These are phyloP conservation scores for Autographa gamma DNA, from an alignment of 2,888 invertebrate species.

Conservation along the genomic window DNA sequence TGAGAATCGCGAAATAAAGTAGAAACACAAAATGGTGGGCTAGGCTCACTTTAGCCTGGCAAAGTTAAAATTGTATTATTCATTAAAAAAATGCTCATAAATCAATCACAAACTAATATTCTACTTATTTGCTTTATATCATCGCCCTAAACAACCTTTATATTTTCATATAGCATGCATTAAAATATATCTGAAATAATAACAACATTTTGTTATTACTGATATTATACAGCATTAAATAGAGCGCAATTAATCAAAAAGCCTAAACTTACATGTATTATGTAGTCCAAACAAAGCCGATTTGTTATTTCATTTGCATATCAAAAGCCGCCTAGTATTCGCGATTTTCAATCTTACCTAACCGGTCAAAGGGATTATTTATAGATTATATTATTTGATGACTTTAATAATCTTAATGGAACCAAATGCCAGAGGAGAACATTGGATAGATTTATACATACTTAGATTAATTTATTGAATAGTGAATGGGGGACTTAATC, in stretches of 20 bases:
- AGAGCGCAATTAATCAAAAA: neutral
- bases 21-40: too few relatives aligned
- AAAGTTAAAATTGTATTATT: too few relatives aligned
- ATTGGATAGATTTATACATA: neutral
- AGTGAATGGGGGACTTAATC: neutral
- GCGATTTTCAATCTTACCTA: conserved; percentile 13
- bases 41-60: too few relatives aligned
- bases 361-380: conserved; percentile 17
- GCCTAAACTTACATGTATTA: conserved; percentile 9
- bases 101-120: too few relatives aligned
- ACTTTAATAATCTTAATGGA: conserved; percentile 12
- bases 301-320: conserved; percentile 34
- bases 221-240: too few relatives aligned
- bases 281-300: conserved; percentile 20
- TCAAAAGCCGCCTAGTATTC: conserved; percentile 13
- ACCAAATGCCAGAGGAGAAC: neutral
- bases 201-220: too few relatives aligned
- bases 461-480: neutral
- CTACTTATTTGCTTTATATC: too few relatives aligned
- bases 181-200: too few relatives aligned
- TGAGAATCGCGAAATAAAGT: too few relatives aligned
- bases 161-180: too few relatives aligned
- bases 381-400: conserved; percentile 11
- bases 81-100: too few relatives aligned
- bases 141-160: too few relatives aligned